These are phyloP conservation scores for Myiotriccus ornatus DNA, from an alignment of 2,797 vertebrate genomes.

Conservation along the genomic window DNA sequence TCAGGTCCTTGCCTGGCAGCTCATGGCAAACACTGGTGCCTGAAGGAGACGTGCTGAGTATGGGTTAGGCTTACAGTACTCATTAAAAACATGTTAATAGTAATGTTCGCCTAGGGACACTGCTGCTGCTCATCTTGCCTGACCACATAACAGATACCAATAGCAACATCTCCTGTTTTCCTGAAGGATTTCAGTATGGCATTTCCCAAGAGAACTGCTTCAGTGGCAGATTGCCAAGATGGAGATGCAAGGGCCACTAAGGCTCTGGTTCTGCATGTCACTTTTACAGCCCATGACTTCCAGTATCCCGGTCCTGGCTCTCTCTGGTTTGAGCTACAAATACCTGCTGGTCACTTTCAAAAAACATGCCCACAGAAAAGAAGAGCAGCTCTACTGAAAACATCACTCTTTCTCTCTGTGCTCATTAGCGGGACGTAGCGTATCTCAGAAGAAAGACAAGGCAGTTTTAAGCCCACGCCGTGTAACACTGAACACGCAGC, in stretches of 20 bases:
- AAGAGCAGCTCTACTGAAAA: not conserved
- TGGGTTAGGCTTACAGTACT: not conserved
- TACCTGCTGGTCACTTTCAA: not conserved
- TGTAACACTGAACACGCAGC: fast-evolving
- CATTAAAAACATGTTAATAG: not conserved
- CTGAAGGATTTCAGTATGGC: not conserved
- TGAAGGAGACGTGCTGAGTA: not conserved
- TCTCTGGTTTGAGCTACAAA: not conserved
- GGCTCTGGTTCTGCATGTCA: fast-evolving
- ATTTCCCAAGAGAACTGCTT: not conserved
- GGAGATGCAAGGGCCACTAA: not conserved
- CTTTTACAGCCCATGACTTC: not conserved
- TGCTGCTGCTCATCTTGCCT: not conserved
- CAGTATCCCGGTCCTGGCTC: not conserved
- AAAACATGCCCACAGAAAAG: not conserved
- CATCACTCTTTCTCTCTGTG: not conserved
- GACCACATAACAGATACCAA: not conserved
- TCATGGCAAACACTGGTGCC: not conserved
- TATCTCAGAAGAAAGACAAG: not conserved
- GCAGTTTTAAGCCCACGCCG: not conserved
- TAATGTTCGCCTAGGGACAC: not conserved
- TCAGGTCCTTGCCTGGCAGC: not conserved
- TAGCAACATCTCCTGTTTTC: not conserved
- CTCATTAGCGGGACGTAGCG: fast-evolving
- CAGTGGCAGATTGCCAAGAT: not conserved